These are phyloP conservation scores for Scatophagus argus DNA, from an alignment of 2,113 vertebrate genomes.

Conservation along the genomic window DNA sequence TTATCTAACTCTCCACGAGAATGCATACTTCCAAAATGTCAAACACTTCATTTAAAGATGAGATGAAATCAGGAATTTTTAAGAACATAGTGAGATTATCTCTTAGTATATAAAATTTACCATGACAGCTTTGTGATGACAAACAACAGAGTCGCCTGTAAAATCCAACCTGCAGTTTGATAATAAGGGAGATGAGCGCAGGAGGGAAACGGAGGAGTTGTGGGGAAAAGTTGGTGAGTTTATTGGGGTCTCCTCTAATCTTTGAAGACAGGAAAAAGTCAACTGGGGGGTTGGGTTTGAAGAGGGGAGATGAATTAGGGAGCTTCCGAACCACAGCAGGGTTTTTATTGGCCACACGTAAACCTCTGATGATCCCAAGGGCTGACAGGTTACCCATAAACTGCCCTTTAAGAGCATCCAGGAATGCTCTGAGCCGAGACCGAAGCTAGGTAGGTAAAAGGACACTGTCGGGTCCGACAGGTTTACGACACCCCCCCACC, in stretches of 20 bases:
- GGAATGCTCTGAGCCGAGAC: constrained; percentile 70
- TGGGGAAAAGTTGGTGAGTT: constrained; percentile 40
- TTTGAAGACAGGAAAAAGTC: constrained; percentile 57
- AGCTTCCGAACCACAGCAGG: constrained; percentile 68
- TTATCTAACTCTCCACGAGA: too few relatives aligned
- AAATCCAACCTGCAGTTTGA: constrained; percentile 16
- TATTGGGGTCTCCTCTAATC: constrained; percentile 67
- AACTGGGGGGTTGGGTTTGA: constrained; percentile 23
- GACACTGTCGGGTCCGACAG: constrained; percentile 71
- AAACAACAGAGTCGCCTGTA: constrained; percentile 25
- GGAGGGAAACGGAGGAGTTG: constrained; percentile 28
- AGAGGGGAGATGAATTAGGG: constrained; percentile 37
- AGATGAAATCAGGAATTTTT: constrained; percentile 3
- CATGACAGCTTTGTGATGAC: constrained; percentile 15
- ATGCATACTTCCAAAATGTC: too few relatives aligned
- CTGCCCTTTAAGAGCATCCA: constrained; percentile 67
- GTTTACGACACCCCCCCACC: constrained; percentile 71
- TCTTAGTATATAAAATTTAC: fast-evolving
- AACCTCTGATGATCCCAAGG: constrained; percentile 77
- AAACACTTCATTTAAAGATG: too few relatives aligned
- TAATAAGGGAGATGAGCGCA: constrained; percentile 6
- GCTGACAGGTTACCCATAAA: constrained; percentile 70
- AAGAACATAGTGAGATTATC: too few relatives aligned
- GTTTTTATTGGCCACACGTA: constrained; percentile 75
- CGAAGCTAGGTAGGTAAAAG: constrained; percentile 67